These are phyloP conservation scores for Caenorhabditis becei DNA, from an alignment of 2,888 invertebrate species.

Conservation along the genomic window DNA sequence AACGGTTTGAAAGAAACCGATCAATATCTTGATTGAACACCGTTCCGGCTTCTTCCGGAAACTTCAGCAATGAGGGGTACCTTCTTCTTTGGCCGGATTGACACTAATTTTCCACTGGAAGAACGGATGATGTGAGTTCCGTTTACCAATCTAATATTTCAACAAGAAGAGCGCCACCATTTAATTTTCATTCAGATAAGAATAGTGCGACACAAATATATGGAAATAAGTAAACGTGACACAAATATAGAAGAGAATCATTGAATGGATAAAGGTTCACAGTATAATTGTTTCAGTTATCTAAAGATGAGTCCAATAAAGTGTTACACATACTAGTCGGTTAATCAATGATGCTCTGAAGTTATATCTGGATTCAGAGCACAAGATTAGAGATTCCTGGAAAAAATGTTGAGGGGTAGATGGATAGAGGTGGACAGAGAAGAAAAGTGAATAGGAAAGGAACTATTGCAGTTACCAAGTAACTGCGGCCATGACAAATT, in stretches of 20 bases:
- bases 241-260: background rate
- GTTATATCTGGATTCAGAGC: background rate
- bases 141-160: no score
- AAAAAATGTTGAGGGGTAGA: background rate
- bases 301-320: background rate
- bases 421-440: background rate
- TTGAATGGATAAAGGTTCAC: background rate
- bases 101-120: no score
- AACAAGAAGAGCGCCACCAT: no score
- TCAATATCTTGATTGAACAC: no score
- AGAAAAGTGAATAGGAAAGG: background rate
- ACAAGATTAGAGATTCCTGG: slow-evolving; percentile 6
- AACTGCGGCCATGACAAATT: slow-evolving; percentile 1
- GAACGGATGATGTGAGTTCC: no score
- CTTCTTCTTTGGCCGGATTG: no score
- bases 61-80: no score
- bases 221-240: background rate
- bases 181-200: no score
- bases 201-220: background rate
- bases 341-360: background rate
- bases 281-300: background rate
- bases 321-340: background rate
- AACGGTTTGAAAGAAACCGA: no score
- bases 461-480: background rate
- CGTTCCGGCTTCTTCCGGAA: no score